Percentiles rank a stretch among this genome's conserved stretches.
These are phyloP conservation scores for Oenanthe oenanthe DNA, from an alignment of 2,113 vertebrate species.

Conservation along the genomic window DNA sequence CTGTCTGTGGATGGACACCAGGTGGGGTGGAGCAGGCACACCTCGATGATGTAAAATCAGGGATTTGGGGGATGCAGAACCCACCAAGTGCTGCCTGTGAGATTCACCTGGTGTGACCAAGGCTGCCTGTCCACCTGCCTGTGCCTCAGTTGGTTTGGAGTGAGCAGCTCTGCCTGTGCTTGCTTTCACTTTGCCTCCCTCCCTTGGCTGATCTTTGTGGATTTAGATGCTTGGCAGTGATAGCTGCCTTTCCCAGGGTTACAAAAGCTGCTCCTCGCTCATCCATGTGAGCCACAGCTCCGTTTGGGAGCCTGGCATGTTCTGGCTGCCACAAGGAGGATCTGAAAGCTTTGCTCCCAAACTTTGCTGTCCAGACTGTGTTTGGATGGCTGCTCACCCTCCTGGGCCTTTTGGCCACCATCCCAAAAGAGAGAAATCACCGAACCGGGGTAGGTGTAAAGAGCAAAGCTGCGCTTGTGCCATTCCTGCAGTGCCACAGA, in stretches of 20 bases:
- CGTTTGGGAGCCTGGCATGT: rapidly evolving
- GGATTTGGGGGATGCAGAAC: rapidly evolving
- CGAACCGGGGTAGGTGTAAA: neutral
- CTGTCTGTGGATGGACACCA: rapidly evolving
- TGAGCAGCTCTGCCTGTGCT: neutral
- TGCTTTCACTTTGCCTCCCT: neutral
- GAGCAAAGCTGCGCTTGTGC: rapidly evolving
- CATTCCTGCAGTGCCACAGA: rapidly evolving
- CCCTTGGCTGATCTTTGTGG: neutral
- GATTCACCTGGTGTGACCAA: rapidly evolving
- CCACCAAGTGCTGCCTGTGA: neutral
- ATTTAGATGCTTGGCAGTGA: neutral
- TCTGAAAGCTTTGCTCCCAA: neutral
- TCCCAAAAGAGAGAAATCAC: neutral
- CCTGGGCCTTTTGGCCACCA: neutral
- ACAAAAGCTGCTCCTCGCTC: neutral
- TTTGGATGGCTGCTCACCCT: rapidly evolving
- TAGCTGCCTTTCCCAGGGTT: neutral
- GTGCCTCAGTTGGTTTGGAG: neutral
- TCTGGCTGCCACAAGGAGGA: neutral
- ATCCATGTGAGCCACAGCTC: rapidly evolving
- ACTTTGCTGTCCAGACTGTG: rapidly evolving
- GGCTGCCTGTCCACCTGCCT: neutral
- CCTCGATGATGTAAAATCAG: neutral
- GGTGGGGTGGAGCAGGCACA: neutral